Percentiles rank a stretch among this genome's conserved stretches.
Conservation (phyloP, 2,797 vertebrate species). For the Tinamus major region DNA sequence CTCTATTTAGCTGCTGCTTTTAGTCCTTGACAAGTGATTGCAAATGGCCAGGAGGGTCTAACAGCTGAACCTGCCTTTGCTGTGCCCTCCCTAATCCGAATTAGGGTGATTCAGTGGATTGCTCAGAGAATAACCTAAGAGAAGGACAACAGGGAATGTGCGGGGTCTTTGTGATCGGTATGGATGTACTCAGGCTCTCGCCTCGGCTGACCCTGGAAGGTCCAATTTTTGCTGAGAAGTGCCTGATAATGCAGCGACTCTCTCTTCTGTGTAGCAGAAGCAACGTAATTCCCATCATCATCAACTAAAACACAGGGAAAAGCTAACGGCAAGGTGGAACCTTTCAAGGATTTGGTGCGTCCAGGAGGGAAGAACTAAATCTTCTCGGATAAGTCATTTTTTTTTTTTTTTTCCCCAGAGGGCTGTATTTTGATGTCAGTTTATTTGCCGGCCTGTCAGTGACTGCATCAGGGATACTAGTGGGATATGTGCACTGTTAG, state of each 20-base stretch:
- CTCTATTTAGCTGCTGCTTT: neutral
- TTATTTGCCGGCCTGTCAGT: neutral
- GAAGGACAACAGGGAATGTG: neutral
- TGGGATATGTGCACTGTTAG: neutral
- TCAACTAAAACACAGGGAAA: neutral
- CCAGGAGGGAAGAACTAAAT: neutral
- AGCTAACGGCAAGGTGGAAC: neutral
- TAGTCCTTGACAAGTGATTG: neutral
- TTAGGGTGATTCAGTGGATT: neutral
- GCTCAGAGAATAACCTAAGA: neutral
- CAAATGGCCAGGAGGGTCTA: neutral
- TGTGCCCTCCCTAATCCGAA: neutral
- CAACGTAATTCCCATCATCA: fast-evolving
- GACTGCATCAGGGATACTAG: neutral
- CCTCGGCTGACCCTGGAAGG: neutral
- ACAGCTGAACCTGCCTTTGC: neutral
- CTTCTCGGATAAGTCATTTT: neutral
- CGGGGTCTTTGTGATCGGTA: neutral
- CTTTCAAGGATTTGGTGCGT: fast-evolving
- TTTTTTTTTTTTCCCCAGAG: neutral
- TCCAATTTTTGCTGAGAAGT: neutral
- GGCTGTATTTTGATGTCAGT: neutral
- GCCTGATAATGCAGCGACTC: neutral
- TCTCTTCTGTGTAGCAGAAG: fast-evolving
- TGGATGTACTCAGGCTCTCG: neutral